These are phyloP conservation scores for Babyrousa celebensis DNA, from an alignment of 2,797 vertebrate species.

Conservation along the genomic window DNA sequence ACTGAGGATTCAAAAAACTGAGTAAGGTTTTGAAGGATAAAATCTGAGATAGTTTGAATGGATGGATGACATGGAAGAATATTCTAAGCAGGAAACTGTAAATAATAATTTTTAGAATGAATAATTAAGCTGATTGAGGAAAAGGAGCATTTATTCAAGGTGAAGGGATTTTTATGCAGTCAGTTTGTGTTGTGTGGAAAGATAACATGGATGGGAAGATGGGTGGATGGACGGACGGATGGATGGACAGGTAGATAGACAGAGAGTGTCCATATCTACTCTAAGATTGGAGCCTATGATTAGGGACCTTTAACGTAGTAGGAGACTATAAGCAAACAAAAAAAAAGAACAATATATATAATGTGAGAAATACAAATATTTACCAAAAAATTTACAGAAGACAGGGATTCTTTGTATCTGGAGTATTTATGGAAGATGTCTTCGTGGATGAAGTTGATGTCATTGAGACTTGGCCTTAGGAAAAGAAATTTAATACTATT, in stretches of 20 bases:
- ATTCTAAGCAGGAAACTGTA: conserved; percentile 22
- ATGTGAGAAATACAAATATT: background rate
- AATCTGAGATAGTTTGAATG: background rate
- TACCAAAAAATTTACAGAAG: background rate
- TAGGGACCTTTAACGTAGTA: background rate
- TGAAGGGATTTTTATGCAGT: background rate
- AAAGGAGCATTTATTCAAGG: background rate
- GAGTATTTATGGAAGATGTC: background rate
- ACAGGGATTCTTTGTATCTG: background rate
- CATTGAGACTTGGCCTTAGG: background rate
- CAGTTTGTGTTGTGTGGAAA: background rate
- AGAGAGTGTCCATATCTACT: background rate
- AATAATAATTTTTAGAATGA: background rate
- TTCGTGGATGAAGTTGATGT: background rate
- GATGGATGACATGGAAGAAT: background rate
- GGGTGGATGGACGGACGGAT: background rate
- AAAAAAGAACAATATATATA: background rate
- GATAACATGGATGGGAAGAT: background rate
- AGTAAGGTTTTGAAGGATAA: conserved; percentile 9
- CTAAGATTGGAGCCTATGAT: background rate
- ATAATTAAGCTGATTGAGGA: background rate
- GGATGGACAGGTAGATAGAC: background rate
- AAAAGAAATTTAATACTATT: conserved; percentile 18
- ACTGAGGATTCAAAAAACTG: background rate
- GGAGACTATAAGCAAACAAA: conserved; percentile 5